A percentile compares a stretch with the other conserved stretches of the same genome.
Conservation (phyloP, 2,113 vertebrate species). For the Seriola dumerili region DNA sequence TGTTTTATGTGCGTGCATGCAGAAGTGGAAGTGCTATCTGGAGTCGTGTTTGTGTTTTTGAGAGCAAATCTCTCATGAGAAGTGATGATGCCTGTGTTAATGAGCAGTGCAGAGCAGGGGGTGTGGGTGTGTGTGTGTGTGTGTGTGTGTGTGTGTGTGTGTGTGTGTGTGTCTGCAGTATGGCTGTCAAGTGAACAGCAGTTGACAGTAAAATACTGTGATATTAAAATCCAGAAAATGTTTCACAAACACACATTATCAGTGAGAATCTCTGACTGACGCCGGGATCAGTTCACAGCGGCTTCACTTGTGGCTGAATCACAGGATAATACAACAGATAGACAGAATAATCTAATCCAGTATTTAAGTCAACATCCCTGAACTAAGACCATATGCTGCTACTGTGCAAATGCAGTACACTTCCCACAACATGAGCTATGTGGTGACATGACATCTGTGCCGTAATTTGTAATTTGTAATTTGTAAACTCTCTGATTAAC, state of each 20-base stretch:
- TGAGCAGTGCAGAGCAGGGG: not conserved
- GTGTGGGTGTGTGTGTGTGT: too few relatives aligned
- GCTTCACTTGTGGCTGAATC: not conserved
- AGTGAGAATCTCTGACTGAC: not conserved
- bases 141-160: too few relatives aligned
- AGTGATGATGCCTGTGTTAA: not conserved
- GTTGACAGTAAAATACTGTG: constrained; percentile 7
- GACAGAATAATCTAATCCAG: not conserved
- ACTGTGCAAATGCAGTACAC: too few relatives aligned
- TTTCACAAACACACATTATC: not conserved
- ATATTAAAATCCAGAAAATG: constrained; percentile 4
- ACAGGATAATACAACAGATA: not conserved
- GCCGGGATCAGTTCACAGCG: not conserved
- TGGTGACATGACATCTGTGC: not conserved
- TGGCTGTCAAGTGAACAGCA: constrained; percentile 10
- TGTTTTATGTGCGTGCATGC: not conserved
- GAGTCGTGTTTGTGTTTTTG: too few relatives aligned
- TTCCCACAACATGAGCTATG: not conserved
- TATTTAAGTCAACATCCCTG: constrained; percentile 4
- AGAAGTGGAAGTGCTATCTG: too few relatives aligned
- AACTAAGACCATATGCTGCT: constrained; percentile 5
- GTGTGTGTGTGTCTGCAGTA: not conserved
- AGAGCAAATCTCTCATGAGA: too few relatives aligned
- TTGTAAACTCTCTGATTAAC: too few relatives aligned
- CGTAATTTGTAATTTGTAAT: not conserved